Evolutionary conservation across 2,113 vertebrate species (phyloP).

Genomic region (Amphilophus citrinellus): DNA sequence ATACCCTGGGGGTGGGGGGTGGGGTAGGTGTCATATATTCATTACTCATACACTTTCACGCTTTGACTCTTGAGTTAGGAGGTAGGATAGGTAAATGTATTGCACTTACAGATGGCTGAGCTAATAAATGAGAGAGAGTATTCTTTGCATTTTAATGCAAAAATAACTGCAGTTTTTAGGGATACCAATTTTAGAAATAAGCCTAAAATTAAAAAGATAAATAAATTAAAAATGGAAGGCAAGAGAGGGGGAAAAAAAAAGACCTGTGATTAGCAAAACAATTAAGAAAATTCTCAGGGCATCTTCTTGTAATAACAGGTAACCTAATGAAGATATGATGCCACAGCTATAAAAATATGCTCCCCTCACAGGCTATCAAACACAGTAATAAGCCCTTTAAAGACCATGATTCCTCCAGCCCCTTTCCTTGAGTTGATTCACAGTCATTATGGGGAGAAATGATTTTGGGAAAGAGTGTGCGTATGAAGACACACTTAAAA

Average conservation of each 20-base stretch:
- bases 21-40: background rate
- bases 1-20: too few species aligned
- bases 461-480: background rate
- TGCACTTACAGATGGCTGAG: too few species aligned
- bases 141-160: background rate
- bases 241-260: background rate
- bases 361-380: slow-evolving; percentile 29
- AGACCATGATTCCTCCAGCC: slow-evolving; percentile 21
- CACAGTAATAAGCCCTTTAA: slow-evolving; percentile 39
- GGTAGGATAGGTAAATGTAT: too few species aligned
- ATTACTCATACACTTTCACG: fast-evolving
- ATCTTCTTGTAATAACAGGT: slow-evolving; percentile 2
- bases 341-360: background rate
- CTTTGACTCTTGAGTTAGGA: background rate
- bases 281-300: background rate
- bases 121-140: too few species aligned
- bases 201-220: background rate
- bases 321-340: slow-evolving; percentile 23
- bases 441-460: slow-evolving; percentile 53
- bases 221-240: background rate
- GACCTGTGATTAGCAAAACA: background rate
- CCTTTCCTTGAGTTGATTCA: slow-evolving; percentile 47
- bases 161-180: background rate
- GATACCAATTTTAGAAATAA: background rate
- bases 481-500: slow-evolving; percentile 13